These are phyloP conservation scores for Amphiprion clarkii DNA, from an alignment of 2,797 vertebrate genomes.

Conservation along the genomic window DNA sequence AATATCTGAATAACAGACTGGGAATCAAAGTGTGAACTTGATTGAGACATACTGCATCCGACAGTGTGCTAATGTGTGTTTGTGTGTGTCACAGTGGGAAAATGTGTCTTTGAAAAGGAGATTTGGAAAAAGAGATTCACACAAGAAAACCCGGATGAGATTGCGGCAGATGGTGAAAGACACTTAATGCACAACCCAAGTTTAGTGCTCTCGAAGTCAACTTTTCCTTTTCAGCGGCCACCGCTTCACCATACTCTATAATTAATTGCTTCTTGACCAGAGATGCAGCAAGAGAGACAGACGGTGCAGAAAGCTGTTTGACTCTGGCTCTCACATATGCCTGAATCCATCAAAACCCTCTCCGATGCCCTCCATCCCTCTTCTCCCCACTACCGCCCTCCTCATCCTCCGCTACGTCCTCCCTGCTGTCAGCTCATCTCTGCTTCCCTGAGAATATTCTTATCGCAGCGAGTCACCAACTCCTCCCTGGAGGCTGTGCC, in stretches of 20 bases:
- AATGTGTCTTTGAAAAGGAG: not conserved
- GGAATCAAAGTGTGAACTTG: constrained; percentile 26
- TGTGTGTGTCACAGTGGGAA: not conserved
- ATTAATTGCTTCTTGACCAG: constrained; percentile 52
- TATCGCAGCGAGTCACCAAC: constrained; percentile 46
- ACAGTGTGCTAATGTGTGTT: not conserved
- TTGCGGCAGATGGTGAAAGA: constrained; percentile 6
- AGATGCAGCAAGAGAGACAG: constrained; percentile 21
- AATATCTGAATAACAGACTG: constrained; percentile 3
- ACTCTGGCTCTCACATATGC: constrained; percentile 29
- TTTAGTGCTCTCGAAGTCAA: constrained; percentile 2
- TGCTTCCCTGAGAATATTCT: constrained; percentile 37
- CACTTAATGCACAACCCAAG: constrained; percentile 12
- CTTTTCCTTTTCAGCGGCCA: constrained; percentile 4
- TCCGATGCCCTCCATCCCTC: constrained; percentile 2
- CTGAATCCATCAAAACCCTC: constrained; percentile 13
- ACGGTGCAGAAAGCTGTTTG: constrained; percentile 4
- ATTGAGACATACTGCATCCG: constrained; percentile 6
- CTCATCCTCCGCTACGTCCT: not conserved
- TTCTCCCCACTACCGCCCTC: not conserved
- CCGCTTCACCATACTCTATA: constrained; percentile 43
- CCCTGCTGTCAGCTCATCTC: constrained; percentile 42
- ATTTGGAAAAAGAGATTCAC: not conserved
- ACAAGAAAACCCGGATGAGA: not conserved
- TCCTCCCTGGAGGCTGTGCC: constrained; percentile 25